These are phyloP conservation scores for Phataginus tricuspis DNA, from an alignment of 2,797 vertebrate genomes.

Conservation along the genomic window DNA sequence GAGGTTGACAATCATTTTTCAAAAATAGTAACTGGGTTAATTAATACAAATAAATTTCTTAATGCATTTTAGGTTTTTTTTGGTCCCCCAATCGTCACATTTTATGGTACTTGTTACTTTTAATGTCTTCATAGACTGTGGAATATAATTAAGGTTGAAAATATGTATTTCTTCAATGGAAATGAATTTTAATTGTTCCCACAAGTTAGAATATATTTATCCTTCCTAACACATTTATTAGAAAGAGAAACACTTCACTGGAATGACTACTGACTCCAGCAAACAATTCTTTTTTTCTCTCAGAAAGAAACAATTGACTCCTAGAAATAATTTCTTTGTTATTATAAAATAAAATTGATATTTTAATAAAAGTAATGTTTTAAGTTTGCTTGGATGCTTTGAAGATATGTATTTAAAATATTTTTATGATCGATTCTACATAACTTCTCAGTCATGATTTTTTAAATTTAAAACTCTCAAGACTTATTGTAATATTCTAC, in stretches of 20 bases:
- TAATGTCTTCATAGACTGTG: neutral
- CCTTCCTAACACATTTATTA: slow-evolving; percentile 1
- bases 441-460: neutral
- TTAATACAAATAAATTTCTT: neutral
- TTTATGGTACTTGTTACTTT: slow-evolving; percentile 1
- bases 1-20: slow-evolving; percentile 29
- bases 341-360: neutral
- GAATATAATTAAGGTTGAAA: slow-evolving; percentile 34
- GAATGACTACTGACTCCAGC: neutral
- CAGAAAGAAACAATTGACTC: neutral
- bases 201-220: neutral
- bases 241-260: neutral
- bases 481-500: neutral
- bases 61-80: slow-evolving; percentile 13
- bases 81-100: neutral
- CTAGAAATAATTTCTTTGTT: neutral
- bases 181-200: slow-evolving; percentile 7
- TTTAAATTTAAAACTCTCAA: neutral
- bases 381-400: neutral
- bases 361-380: slow-evolving; percentile 19
- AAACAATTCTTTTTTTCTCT: neutral
- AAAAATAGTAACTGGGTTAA: slow-evolving; percentile 15
- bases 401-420: neutral
- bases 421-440: neutral
- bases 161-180: slow-evolving; percentile 32